Evolutionary conservation across 2,113 vertebrate genomes (phyloP).

Genomic region (Tonatia bakeri): DNA sequence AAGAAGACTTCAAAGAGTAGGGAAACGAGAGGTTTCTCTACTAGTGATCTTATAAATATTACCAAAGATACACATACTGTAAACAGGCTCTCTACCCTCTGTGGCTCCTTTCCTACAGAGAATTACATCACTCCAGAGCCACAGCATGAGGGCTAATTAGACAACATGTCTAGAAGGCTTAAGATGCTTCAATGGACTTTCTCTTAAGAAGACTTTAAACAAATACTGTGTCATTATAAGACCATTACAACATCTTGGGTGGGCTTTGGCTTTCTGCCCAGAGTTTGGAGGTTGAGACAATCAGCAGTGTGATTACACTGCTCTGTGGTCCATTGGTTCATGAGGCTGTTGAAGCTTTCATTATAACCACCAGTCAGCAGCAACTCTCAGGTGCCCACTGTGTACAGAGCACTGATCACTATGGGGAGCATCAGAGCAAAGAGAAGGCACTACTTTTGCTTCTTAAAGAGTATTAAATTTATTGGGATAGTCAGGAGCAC

Average conservation of each 20-base stretch:
- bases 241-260: conserved; percentile 60
- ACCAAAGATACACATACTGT: not conserved
- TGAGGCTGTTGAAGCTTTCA: conserved; percentile 11
- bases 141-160: conserved; percentile 43
- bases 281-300: conserved; percentile 49
- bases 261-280: conserved; percentile 64
- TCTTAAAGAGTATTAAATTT: conserved; percentile 46
- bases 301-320: conserved; percentile 30
- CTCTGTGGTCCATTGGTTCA: conserved; percentile 44
- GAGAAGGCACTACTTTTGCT: conserved; percentile 24
- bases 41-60: not conserved
- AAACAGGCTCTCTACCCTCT: not conserved
- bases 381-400: conserved; percentile 45
- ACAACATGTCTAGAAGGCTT: conserved; percentile 42
- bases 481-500: not conserved
- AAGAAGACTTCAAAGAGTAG: not conserved
- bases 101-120: not conserved
- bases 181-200: conserved; percentile 48
- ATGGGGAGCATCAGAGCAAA: not conserved
- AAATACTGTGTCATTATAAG: conserved; percentile 65
- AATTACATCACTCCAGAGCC: not conserved
- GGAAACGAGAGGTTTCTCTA: not conserved
- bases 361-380: conserved; percentile 36
- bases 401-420: conserved; percentile 13
- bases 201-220: conserved; percentile 59